phyloP scores from a whole-genome alignment of 1,140 invertebrate genomes.

The Wiebesia pumilae region DNA sequence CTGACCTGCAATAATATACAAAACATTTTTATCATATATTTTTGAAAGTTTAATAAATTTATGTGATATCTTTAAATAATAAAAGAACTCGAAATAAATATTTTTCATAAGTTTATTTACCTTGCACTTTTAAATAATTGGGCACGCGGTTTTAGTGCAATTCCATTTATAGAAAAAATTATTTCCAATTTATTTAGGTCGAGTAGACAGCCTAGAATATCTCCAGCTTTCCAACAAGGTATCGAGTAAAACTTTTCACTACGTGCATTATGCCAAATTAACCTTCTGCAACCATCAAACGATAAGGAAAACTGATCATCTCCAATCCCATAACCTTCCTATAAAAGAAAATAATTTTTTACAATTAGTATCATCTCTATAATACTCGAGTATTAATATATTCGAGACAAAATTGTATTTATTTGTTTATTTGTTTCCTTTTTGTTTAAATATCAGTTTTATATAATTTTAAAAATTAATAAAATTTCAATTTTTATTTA shows the following conservation, averaged over 20 bases:
- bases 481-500: no score
- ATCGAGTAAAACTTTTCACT: constrained; percentile 79
- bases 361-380: no score
- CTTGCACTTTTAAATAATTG: constrained; percentile 87
- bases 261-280: constrained; percentile 92
- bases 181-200: constrained; percentile 84
- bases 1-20: constrained; percentile 77
- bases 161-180: constrained; percentile 90
- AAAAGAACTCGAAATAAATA: neutral
- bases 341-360: constrained; percentile 40
- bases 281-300: constrained; percentile 92
- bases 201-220: constrained; percentile 89
- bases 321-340: constrained; percentile 97
- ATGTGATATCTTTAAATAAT: constrained; percentile 41
- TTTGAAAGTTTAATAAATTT: neutral
- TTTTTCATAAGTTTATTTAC: constrained; percentile 73
- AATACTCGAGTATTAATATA: no score
- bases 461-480: no score
- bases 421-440: no score
- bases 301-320: constrained; percentile 93
- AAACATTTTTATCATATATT: neutral
- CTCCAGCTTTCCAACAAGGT: constrained; percentile 87
- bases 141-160: constrained; percentile 80
- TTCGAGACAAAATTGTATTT: no score
- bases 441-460: no score